These are phyloP conservation scores for Cebus imitator DNA, from an alignment of 2,113 vertebrate genomes.

Conservation along the genomic window DNA sequence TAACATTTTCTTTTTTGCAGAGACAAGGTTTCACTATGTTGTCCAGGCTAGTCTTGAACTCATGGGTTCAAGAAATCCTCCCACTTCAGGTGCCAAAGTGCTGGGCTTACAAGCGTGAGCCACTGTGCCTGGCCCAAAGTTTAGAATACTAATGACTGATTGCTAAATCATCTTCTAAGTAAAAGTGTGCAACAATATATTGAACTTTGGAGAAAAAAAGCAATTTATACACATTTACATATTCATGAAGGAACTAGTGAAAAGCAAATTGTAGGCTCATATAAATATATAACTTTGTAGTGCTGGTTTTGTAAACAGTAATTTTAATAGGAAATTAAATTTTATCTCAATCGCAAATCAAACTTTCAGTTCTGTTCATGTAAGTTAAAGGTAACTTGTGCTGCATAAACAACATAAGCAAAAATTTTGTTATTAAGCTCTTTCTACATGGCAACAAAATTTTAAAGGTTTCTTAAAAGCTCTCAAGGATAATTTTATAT, in stretches of 20 bases:
- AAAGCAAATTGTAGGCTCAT: conserved; percentile 38
- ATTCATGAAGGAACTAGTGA: neutral
- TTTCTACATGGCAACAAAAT: conserved; percentile 69
- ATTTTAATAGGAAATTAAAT: conserved; percentile 80
- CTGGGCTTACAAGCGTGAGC: too few species aligned
- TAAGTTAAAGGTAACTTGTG: conserved; percentile 73
- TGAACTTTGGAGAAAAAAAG: neutral
- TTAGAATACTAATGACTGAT: neutral
- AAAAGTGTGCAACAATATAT: neutral
- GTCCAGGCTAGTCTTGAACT: too few species aligned
- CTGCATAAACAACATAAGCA: conserved; percentile 70
- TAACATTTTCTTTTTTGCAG: too few species aligned
- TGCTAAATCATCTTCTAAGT: neutral
- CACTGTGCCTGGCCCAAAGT: neutral
- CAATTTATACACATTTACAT: neutral
- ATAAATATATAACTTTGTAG: conserved; percentile 38
- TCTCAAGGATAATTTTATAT: conserved; percentile 73
- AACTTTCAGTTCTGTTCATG: conserved; percentile 73
- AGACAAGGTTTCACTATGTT: too few species aligned
- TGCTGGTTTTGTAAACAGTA: conserved; percentile 58
- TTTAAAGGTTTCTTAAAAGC: conserved; percentile 68
- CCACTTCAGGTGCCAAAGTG: too few species aligned
- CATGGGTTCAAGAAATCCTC: too few species aligned
- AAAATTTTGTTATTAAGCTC: conserved; percentile 76
- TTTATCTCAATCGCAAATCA: conserved; percentile 74